Evolutionary conservation across 2,888 invertebrate species (phyloP).

Genomic region (Muschampia plurimacula): DNA sequence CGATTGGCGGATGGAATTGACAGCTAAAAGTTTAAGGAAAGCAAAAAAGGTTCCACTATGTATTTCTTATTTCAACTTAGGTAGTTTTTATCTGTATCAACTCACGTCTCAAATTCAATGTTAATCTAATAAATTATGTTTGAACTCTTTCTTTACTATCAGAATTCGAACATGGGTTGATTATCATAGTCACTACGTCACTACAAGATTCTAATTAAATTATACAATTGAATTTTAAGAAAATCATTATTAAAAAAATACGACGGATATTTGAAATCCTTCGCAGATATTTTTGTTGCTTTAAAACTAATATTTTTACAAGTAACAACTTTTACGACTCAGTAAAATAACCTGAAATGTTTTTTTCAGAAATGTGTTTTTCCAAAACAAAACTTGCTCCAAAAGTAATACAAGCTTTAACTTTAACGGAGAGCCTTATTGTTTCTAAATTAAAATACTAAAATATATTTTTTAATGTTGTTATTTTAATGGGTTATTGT

Average conservation of each 20-base stretch:
- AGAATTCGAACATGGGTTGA: too few relatives aligned
- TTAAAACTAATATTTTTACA: too few relatives aligned
- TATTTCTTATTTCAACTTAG: neutral
- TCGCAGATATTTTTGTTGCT: too few relatives aligned
- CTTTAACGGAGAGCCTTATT: neutral
- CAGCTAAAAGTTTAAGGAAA: conserved; percentile 36
- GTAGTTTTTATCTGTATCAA: neutral
- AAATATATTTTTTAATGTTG: conserved; percentile 15
- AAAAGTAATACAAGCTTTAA: neutral
- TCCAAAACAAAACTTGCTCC: neutral
- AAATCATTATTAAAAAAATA: too few relatives aligned
- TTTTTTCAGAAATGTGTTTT: neutral
- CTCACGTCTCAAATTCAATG: too few relatives aligned
- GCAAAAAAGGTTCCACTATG: neutral
- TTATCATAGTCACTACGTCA: too few relatives aligned
- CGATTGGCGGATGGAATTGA: conserved; percentile 48
- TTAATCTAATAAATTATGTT: too few relatives aligned
- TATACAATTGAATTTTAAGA: too few relatives aligned
- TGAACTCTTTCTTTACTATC: too few relatives aligned
- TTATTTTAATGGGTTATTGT: conserved; percentile 41
- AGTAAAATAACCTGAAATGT: neutral
- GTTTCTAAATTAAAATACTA: neutral
- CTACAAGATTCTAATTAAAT: too few relatives aligned
- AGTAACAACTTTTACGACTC: too few relatives aligned
- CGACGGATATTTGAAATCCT: too few relatives aligned